Evolutionary conservation across 2,888 invertebrate species (phyloP).

Genomic region (Slavum lentiscoides): DNA sequence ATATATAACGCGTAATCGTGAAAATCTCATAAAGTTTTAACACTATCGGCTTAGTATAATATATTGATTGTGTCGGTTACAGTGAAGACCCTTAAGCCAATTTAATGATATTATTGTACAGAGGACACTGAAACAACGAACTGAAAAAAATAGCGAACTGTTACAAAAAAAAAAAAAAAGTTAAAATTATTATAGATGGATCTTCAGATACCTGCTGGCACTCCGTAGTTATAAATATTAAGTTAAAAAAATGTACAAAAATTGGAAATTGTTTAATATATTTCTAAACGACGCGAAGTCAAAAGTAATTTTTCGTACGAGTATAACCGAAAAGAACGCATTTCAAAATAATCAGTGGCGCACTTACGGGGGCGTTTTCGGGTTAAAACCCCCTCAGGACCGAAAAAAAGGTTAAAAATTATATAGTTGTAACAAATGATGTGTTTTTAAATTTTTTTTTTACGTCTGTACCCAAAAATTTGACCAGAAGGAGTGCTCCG

Average conservation of each 20-base stretch:
- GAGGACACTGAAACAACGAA: background rate
- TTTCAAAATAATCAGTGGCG: background rate
- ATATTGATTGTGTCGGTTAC: conserved; percentile 18
- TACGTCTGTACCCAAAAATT: too few species aligned
- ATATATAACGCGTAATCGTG: too few species aligned
- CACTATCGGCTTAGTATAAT: background rate
- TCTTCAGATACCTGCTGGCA: too few species aligned
- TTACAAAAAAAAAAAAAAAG: background rate
- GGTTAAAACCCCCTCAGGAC: too few species aligned
- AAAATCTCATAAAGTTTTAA: conserved; percentile 11
- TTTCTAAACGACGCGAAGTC: background rate
- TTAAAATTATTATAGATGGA: background rate
- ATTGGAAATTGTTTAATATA: too few species aligned
- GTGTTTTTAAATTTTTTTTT: too few species aligned
- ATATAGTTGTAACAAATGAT: too few species aligned
- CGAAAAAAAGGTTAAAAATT: too few species aligned
- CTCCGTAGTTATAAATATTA: too few species aligned
- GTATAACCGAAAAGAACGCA: background rate
- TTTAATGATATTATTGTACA: background rate
- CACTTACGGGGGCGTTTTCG: too few species aligned
- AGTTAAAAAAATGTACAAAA: too few species aligned
- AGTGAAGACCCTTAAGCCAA: conserved; percentile 46
- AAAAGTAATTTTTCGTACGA: background rate
- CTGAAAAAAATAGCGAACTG: background rate
- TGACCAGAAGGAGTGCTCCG: too few species aligned